Conservation (phyloP, 30 jellyfish, hydroid and myxozoan genomes). For the Mastigias papua region DNA sequence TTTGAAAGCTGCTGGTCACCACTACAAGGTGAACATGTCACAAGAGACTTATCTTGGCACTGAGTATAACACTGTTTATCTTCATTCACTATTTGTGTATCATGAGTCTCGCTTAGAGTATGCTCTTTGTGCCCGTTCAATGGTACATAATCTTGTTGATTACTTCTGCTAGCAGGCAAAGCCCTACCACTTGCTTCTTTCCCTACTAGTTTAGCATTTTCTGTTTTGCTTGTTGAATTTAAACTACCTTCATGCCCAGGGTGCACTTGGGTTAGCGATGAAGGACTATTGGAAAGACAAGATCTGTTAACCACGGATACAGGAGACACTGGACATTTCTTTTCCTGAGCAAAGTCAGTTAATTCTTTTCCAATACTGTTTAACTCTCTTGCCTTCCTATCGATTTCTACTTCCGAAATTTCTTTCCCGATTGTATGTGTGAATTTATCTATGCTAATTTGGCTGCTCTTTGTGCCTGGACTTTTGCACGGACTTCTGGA, state of each 20-base stretch:
- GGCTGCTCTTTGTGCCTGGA: background rate
- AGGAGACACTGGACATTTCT: background rate
- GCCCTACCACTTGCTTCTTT: background rate
- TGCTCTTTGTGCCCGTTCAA: too few relatives aligned
- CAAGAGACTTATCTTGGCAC: too few relatives aligned
- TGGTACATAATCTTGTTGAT: too few relatives aligned
- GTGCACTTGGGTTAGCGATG: background rate
- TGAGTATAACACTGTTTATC: too few relatives aligned
- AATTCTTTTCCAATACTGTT: background rate
- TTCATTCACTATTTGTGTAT: too few relatives aligned
- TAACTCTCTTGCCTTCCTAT: too few relatives aligned
- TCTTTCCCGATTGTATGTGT: slow-evolving; percentile 7
- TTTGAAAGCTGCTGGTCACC: background rate
- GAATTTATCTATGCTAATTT: slow-evolving; percentile 45
- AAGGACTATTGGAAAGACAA: background rate
- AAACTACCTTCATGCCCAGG: background rate
- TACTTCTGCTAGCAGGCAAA: too few relatives aligned
- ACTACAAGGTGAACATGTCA: too few relatives aligned
- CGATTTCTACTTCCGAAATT: too few relatives aligned
- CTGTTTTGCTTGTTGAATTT: background rate
- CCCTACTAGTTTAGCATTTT: background rate
- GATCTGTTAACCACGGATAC: background rate
- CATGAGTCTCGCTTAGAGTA: too few relatives aligned
- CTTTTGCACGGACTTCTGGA: background rate
- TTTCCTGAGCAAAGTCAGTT: background rate